Evolutionary conservation across 1,140 invertebrate genomes (phyloP).

Genomic region (Drosophila suzukii): DNA sequence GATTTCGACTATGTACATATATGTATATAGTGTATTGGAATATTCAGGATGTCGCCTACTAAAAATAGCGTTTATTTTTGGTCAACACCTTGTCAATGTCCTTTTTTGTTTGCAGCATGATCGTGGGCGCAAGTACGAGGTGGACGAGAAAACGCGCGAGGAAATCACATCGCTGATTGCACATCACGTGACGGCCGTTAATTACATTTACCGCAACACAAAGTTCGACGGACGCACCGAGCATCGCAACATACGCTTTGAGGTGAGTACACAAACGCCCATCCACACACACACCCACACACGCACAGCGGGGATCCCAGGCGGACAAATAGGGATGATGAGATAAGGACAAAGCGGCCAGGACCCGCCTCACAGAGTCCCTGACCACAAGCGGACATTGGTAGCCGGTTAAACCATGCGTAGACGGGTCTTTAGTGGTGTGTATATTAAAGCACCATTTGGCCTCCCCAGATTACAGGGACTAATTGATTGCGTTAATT

Average conservation of each 20-base stretch:
- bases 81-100: slow-evolving; percentile 7
- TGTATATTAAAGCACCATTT: slow-evolving; percentile 17
- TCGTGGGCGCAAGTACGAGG: slow-evolving; percentile 85
- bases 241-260: slow-evolving; percentile 98
- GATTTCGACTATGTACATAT: too few relatives aligned
- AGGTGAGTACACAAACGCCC: slow-evolving; percentile 88
- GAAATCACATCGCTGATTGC: slow-evolving; percentile 99
- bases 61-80: background rate
- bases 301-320: slow-evolving; percentile 2
- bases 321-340: slow-evolving; percentile 44
- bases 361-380: slow-evolving; percentile 19
- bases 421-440: slow-evolving; percentile 5
- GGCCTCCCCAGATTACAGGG: background rate
- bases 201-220: slow-evolving; percentile 98
- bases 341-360: slow-evolving; percentile 47
- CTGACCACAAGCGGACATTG: slow-evolving; percentile 18
- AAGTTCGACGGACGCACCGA: slow-evolving; percentile 94
- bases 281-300: background rate
- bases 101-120: slow-evolving; percentile 86
- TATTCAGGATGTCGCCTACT: background rate
- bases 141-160: slow-evolving; percentile 95
- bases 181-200: slow-evolving; percentile 99
- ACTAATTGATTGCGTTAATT: slow-evolving; percentile 12
- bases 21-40: background rate
- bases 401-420: slow-evolving; percentile 16